Percentiles rank a stretch among this genome's conserved stretches.
phyloP scores from a whole-genome alignment of 1,140 invertebrate genomes.

The Dendroctonus ponderosae region DNA sequence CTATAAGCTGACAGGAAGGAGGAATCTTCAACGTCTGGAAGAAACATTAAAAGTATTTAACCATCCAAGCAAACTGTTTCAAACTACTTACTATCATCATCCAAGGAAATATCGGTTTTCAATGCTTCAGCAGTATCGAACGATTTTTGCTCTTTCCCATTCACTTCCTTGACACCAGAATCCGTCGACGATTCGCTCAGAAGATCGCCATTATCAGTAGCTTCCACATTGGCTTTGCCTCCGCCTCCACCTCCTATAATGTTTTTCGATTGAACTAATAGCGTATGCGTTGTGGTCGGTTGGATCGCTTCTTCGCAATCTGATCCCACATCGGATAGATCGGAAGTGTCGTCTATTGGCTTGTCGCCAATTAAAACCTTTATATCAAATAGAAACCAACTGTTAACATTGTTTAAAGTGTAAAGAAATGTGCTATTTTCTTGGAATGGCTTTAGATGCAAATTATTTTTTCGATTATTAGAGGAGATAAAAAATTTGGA shows the following conservation, averaged over 20 bases:
- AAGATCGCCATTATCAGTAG: conserved; percentile 20
- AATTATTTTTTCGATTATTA: no score
- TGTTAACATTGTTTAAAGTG: no score
- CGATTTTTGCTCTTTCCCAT: conserved; percentile 28
- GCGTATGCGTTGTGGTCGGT: conserved; percentile 57
- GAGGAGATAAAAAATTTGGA: no score
- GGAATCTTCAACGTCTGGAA: conserved; percentile 41
- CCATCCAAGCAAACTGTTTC: no score
- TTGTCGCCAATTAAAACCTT: conserved; percentile 70
- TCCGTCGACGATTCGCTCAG: conserved; percentile 41
- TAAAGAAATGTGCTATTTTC: no score
- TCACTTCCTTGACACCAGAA: conserved; percentile 42
- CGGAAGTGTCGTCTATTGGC: conserved; percentile 81
- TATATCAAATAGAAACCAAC: no score
- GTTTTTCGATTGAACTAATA: conserved; percentile 57
- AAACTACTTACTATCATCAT: conserved; percentile 41
- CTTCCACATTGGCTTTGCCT: conserved; percentile 34
- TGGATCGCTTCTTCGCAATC: conserved; percentile 63
- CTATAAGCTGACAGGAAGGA: conserved; percentile 42
- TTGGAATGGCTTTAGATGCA: no score
- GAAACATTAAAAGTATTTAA: no score
- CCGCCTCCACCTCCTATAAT: conserved; percentile 64
- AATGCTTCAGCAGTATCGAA: conserved; percentile 3
- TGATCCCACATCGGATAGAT: conserved; percentile 74
- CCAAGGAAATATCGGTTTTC: conserved; percentile 38